These are phyloP conservation scores for Thymallus thymallus DNA, from an alignment of 2,113 vertebrate species.

Conservation along the genomic window DNA sequence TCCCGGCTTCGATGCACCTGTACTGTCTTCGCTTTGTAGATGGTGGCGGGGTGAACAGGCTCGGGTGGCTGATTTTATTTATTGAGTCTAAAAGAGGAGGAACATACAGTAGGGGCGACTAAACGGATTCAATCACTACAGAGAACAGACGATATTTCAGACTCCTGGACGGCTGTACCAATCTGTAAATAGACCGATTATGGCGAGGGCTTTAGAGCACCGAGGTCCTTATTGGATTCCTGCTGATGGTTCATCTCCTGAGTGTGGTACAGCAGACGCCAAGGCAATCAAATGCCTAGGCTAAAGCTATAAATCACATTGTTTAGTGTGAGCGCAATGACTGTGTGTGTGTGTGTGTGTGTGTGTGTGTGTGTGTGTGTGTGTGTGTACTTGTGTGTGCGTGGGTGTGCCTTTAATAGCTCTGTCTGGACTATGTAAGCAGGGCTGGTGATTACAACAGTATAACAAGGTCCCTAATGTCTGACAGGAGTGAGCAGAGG, in stretches of 20 bases:
- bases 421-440: conserved; percentile 61
- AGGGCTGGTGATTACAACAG: conserved; percentile 57
- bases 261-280: conserved; percentile 64
- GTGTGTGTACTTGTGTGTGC: conserved; percentile 3
- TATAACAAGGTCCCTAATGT: conserved; percentile 65
- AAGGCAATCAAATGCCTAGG: conserved; percentile 71
- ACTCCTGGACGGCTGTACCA: conserved; percentile 63
- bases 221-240: conserved; percentile 71
- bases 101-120: conserved; percentile 15
- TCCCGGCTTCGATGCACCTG: no score
- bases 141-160: conserved; percentile 54
- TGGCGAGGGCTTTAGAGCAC: conserved; percentile 60
- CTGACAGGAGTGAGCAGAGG: conserved; percentile 57
- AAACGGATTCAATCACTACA: conserved; percentile 56
- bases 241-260: conserved; percentile 72
- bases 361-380: no score
- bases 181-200: conserved; percentile 71
- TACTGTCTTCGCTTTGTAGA: no score
- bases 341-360: conserved; percentile 6
- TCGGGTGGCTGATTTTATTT: no score
- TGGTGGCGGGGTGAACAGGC: no score
- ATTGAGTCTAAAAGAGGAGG: neutral
- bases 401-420: conserved; percentile 48
- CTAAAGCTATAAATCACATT: conserved; percentile 71
- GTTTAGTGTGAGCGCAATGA: conserved; percentile 73